Evolutionary conservation across 1,140 invertebrate species (phyloP).

Genomic region (Theocolax elegans): DNA sequence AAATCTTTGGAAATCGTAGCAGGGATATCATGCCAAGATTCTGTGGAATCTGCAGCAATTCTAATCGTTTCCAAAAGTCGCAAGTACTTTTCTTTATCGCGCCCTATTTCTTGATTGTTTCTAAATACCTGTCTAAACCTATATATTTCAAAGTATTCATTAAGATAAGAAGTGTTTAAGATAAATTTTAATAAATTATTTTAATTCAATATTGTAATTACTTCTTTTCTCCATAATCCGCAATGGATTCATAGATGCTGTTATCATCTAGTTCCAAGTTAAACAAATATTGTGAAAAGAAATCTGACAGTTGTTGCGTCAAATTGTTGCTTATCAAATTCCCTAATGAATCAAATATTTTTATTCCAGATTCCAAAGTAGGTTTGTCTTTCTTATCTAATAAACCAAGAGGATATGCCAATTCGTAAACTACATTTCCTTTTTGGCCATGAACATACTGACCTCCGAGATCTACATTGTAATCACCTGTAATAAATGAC

Average conservation of each 20-base stretch:
- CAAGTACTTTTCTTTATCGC: conserved; percentile 55
- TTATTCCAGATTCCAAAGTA: conserved; percentile 63
- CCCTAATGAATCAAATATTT: conserved; percentile 61
- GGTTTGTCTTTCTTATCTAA: conserved; percentile 28
- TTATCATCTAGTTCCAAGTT: conserved; percentile 39
- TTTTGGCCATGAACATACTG: conserved; percentile 87
- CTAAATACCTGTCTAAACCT: conserved; percentile 43
- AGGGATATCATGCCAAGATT: conserved; percentile 71
- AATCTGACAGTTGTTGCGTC: conserved; percentile 40
- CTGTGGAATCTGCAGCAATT: conserved; percentile 68
- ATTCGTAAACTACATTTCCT: conserved; percentile 75
- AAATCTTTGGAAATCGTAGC: conserved; percentile 63
- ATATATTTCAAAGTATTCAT: neutral
- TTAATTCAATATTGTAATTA: conserved; percentile 29
- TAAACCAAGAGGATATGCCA: conserved; percentile 64
- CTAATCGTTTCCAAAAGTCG: conserved; percentile 68
- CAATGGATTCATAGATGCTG: conserved; percentile 57
- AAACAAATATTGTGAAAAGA: conserved; percentile 41
- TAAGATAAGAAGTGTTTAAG: too few species aligned
- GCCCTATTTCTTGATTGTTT: conserved; percentile 39
- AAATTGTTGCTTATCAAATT: neutral
- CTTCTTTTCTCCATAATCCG: conserved; percentile 62
- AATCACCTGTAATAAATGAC: conserved; percentile 66
- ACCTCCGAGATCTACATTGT: conserved; percentile 81
- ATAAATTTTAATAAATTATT: too few species aligned